phyloP scores from a whole-genome alignment of 2,113 vertebrate species.

The Gnathonemus longibarbis region DNA sequence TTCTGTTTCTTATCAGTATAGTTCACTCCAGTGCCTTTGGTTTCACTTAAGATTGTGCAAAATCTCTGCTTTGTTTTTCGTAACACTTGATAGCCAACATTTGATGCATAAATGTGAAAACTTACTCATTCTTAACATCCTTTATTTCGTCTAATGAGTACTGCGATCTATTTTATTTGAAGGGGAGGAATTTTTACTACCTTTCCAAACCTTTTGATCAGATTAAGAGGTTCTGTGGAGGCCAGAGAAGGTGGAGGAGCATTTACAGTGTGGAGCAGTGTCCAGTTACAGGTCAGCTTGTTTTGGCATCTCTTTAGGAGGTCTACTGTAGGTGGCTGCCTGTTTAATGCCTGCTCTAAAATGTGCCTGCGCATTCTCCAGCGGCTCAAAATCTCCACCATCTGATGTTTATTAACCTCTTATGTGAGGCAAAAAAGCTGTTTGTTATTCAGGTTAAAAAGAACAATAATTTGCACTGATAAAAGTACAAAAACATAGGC shows the following conservation, averaged over 20 bases:
- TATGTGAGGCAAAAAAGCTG: neutral
- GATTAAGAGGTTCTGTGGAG: conserved; percentile 24
- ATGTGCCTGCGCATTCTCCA: neutral
- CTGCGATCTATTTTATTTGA: conserved; percentile 35
- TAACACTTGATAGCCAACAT: neutral
- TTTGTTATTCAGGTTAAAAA: neutral
- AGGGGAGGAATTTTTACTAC: conserved; percentile 45
- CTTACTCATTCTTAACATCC: conserved; percentile 25
- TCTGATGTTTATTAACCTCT: conserved; percentile 1
- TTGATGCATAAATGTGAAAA: conserved; percentile 8
- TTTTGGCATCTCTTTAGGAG: conserved; percentile 17
- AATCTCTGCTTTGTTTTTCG: neutral
- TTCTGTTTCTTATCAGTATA: neutral
- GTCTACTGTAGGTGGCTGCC: conserved; percentile 7
- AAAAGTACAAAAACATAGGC: neutral
- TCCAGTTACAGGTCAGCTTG: conserved; percentile 28
- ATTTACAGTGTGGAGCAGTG: conserved; percentile 21
- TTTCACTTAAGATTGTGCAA: neutral
- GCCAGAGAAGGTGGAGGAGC: neutral
- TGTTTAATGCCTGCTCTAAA: neutral
- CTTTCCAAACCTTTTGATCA: conserved; percentile 43
- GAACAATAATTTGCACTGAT: neutral
- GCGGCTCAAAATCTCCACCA: neutral
- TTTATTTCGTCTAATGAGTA: conserved; percentile 43
- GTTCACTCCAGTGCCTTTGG: neutral